Base-by-base conservation (phyloP, 2,888 invertebrate genomes). In the Macrophya alboannulata region DNA sequence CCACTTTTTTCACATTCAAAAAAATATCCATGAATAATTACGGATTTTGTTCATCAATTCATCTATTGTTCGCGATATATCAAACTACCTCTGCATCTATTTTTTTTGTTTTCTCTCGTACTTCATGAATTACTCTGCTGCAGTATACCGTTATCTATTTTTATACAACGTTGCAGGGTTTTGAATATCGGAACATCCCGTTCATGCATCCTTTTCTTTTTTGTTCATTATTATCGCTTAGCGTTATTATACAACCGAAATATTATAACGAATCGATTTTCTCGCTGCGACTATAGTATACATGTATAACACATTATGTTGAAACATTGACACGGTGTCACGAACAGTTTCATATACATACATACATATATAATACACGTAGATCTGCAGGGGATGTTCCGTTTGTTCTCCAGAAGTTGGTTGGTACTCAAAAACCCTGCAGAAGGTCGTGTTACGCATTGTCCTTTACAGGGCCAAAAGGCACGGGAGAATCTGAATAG, bases 381-480 rank as follows among this genome's bases (percentile, higher is more conserved):
- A 55, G 4, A 48, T 55, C 15, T n/a, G 37, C 40, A 37, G 5
- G 55, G 4, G 21, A 21, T 25, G 31, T 55, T 55, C 8, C 51
- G 51, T 31, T 74, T 74, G 45, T 74, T 51, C 77, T 51, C 21
- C 9, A 43, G 51, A 2, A 31, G 51, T n/a, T n/a, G 51, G 51
- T 48, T 77, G 77, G 77, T 77, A 77, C 77, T 77, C 77, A 37
- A 77, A 76, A 74, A 74, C 6, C 21, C n/a, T n/a, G n/a, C 25
- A 8, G 55, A 55, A 77, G 77, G 51, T 77, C n/a, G 55, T 55
- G 55, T 77, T 55, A 77, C 77, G 77, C 77, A 77, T 77, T 77
- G 77, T 77, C 25, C 37, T 77, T 51, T 55, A 25, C 51, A 6
- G 55, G 55, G 77, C 10, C 51, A 31, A 77, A 77, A 77, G 55